A percentile compares a stretch with the other conserved stretches of the same genome.
Evolutionary conservation across 2,888 invertebrate genomes (phyloP).

Genomic region (Euphydryas editha): DNA sequence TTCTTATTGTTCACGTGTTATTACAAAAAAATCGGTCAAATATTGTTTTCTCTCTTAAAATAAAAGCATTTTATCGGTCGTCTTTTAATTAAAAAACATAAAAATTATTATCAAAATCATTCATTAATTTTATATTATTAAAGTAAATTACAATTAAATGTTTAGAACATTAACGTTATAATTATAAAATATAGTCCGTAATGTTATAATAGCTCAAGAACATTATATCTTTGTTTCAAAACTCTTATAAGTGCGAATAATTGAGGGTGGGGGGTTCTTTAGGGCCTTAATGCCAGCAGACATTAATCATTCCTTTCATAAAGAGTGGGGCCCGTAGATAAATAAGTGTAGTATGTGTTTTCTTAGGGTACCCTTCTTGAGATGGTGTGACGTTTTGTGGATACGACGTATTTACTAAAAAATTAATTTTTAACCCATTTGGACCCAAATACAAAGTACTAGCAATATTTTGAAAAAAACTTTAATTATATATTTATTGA

Average conservation of each 20-base stretch:
- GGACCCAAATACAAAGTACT: no score
- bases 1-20: no score
- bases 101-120: no score
- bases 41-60: no score
- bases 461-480: no score
- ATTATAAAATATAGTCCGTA: not conserved
- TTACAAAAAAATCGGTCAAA: no score
- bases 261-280: constrained; percentile 69
- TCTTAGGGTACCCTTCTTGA: constrained; percentile 82
- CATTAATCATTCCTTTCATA: constrained; percentile 84
- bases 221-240: constrained; percentile 60
- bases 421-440: not conserved
- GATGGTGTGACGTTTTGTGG: constrained; percentile 56
- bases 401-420: constrained; percentile 49
- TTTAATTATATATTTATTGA: no score
- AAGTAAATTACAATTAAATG: constrained; percentile 3
- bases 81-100: no score
- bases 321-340: constrained; percentile 82
- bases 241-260: constrained; percentile 83
- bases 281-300: constrained; percentile 81
- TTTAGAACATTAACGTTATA: not conserved
- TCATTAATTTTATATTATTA: not conserved
- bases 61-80: no score
- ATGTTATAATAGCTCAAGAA: constrained; percentile 25
- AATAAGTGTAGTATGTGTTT: constrained; percentile 84